Evolutionary conservation across 2,888 invertebrate genomes (phyloP), one percentile per base, ranked within the genome.

Genomic region (Entomobrya proxima): DNA sequence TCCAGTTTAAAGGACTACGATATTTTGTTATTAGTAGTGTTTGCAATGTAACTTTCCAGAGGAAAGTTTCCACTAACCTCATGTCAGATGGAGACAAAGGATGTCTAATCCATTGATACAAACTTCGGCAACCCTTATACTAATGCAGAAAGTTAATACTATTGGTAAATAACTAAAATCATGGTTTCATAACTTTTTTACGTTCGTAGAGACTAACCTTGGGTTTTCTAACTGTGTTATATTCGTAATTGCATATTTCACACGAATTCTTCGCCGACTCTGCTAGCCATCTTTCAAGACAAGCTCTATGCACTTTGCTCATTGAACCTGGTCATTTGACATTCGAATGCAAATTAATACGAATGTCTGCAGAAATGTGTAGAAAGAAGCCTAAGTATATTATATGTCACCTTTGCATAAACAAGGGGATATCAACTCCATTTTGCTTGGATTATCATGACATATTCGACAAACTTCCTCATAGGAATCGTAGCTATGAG

Each of bases 261-360:
- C 90, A 90, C 1, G 84, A 69, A 27, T 87, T 88, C 77, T 90
- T 90, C 1, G 88, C 89, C 0, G 89, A 88, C 35, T 90, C 90
- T 18, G 88, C 89, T 2, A 90, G 77, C 90, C 90, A 90, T 47
- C 89, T 55, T 77, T 90, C 90, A 21, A 90, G 58, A 78, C 90
- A 90, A 30, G 77, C 83, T 18, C 87, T 61, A 74, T 90, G 90
- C 18, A 90, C 90, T 74, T 88, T 86, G 9, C 88, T 89, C 89
- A 90, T 90, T n/a, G 90, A 89, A 18, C 90, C 90, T 90, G 5
- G n/a, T n/a, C n/a, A n/a, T n/a, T n/a, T n/a, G n/a, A n/a, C n/a
- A n/a, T n/a, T n/a, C n/a, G n/a, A 35, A 9, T n/a, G 11, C 7
- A 13, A 64, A 1, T 21, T 55, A 9, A 55, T 55, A 55, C 5